Evolutionary conservation across 2,888 invertebrate genomes (phyloP), one percentile per base, ranked within the genome.

Genomic region (Drosophila maculinotata): DNA sequence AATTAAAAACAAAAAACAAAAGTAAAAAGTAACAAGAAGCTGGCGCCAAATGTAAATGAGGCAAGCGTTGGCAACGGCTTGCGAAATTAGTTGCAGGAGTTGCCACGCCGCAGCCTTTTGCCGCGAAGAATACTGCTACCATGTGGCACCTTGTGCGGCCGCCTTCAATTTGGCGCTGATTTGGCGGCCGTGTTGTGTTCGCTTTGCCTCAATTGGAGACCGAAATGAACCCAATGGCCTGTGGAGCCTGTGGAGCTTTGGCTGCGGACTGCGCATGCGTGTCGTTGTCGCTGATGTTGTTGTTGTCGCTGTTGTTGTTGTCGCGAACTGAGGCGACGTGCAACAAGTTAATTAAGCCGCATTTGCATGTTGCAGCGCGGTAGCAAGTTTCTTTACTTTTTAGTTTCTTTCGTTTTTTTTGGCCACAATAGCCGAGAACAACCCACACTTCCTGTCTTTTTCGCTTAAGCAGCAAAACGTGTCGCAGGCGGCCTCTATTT

Each of bases 321-420:
- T 56, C 47, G 76, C 62, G 58, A 69, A 66, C 70, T 57, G 63
- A 69, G 73, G 85, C 75, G 88, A 89, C 83, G 83, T 89, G 89
- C 89, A 89, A 90, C 90, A 90, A 90, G 90, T 90, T 90, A 90
- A 90, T 90, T 90, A 90, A 90, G 89, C 70, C 87, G 81, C 80
- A 89, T 90, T 90, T 90, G 90, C 90, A 90, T 90, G 90, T 89
- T 33, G 45, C 33, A 15, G n/a, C 26, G 23, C 64, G 28, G 33
- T 41, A 57, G 42, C 70, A 56, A 52, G 38, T 48, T n/a, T n/a
- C n/a, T n/a, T n/a, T n/a, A n/a, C n/a, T n/a, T n/a, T n/a, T n/a
- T n/a, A n/a, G n/a, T n/a, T n/a, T n/a, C 36, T 42, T 31, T 31
- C 23, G 23, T 26, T 26, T 26, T 58, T 65, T 52, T 42, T 17